A percentile compares a stretch with the other conserved stretches of the same genome.
phyloP scores from a whole-genome alignment of 1,140 invertebrate species.

The Drosophila bocqueti region DNA sequence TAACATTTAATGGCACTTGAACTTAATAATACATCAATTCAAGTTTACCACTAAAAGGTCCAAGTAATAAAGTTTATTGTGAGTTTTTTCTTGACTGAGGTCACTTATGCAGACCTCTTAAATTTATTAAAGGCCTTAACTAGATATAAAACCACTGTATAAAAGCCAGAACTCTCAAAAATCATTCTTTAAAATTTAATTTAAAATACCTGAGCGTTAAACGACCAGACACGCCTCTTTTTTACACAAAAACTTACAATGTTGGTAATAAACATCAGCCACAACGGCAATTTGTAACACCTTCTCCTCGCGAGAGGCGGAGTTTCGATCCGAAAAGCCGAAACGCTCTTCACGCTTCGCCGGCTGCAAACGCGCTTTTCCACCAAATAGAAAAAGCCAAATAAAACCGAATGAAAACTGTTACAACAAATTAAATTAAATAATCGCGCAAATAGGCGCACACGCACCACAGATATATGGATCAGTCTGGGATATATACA shows the following conservation, averaged over 20 bases:
- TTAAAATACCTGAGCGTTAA: background rate
- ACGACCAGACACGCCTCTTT: constrained; percentile 29
- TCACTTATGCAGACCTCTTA: background rate
- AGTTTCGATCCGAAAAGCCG: constrained; percentile 45
- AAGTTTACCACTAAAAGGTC: background rate
- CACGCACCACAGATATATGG: constrained; percentile 43
- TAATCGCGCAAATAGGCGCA: constrained; percentile 60
- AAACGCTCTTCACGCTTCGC: constrained; percentile 69
- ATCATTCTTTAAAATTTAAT: background rate
- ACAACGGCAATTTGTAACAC: constrained; percentile 59
- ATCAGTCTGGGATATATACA: background rate
- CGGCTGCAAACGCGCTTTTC: constrained; percentile 52
- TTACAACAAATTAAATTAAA: constrained; percentile 83
- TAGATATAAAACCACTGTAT: background rate
- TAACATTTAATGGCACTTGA: background rate
- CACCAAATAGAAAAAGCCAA: constrained; percentile 33
- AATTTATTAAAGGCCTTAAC: background rate
- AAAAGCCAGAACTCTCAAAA: background rate
- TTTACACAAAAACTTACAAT: constrained; percentile 39
- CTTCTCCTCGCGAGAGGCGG: constrained; percentile 49
- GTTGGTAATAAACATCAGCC: constrained; percentile 47
- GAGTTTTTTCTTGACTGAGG: background rate
- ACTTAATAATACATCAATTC: background rate
- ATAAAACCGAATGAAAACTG: constrained; percentile 56
- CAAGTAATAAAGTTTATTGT: background rate